phyloP scores from a whole-genome alignment of 2,888 invertebrate genomes.

The Polydrusus pterygomalis region DNA sequence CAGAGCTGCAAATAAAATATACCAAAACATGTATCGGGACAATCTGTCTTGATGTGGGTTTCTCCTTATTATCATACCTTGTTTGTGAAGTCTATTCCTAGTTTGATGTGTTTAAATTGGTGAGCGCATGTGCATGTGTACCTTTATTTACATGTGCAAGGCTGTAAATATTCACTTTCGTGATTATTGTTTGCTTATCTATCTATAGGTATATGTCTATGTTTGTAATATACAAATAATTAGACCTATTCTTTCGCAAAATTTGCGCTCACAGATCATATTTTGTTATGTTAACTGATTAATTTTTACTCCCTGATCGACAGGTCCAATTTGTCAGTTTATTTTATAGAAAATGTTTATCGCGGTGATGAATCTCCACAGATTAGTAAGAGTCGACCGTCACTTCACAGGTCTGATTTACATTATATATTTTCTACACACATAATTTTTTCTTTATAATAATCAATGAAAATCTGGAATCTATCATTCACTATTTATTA shows the following conservation, averaged over 20 bases:
- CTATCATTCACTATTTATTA: not conserved
- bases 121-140: too few relatives aligned
- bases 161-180: too few relatives aligned
- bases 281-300: not conserved
- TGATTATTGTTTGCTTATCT: too few relatives aligned
- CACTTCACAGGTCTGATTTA: not conserved
- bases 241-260: not conserved
- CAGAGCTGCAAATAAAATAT: too few relatives aligned
- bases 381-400: not conserved
- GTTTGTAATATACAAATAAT: too few relatives aligned
- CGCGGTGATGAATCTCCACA: not conserved
- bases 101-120: too few relatives aligned
- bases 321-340: not conserved
- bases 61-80: too few relatives aligned
- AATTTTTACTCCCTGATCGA: not conserved
- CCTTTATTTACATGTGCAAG: too few relatives aligned
- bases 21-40: too few relatives aligned
- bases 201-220: too few relatives aligned
- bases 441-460: not conserved
- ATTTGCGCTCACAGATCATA: not conserved
- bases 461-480: not conserved
- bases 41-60: too few relatives aligned
- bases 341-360: constrained; percentile 7
- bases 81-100: too few relatives aligned
- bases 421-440: not conserved